Evolutionary conservation across 2,113 vertebrate genomes (phyloP).

Genomic region (Stictonetta naevosa): DNA sequence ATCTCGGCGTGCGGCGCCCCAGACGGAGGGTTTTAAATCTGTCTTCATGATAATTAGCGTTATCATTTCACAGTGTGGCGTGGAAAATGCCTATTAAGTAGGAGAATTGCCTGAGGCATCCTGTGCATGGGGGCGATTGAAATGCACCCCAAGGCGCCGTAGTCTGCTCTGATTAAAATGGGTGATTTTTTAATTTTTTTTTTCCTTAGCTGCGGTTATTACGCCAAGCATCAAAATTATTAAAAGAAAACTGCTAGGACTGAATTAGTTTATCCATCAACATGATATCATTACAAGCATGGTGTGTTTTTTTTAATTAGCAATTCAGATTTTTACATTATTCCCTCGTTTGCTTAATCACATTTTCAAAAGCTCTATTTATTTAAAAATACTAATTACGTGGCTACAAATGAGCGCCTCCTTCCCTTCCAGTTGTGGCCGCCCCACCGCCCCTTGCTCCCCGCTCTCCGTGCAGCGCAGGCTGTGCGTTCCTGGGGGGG

Average conservation of each 20-base stretch:
- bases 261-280: background rate
- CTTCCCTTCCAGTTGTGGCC: background rate
- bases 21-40: background rate
- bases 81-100: background rate
- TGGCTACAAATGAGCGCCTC: background rate
- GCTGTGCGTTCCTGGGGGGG: fast-evolving
- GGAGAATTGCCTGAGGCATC: constrained; percentile 2
- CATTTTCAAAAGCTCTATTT: constrained; percentile 34
- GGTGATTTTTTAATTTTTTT: background rate
- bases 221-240: background rate
- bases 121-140: background rate
- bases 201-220: background rate
- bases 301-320: background rate
- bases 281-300: background rate
- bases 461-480: fast-evolving
- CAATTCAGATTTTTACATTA: background rate
- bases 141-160: background rate
- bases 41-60: background rate
- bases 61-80: background rate
- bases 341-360: background rate
- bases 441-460: background rate
- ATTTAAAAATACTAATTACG: background rate
- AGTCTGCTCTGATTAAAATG: background rate
- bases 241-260: background rate
- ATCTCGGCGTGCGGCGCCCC: background rate